phyloP scores from a whole-genome alignment of 1,140 invertebrate species.

The Drosophila guanche region DNA sequence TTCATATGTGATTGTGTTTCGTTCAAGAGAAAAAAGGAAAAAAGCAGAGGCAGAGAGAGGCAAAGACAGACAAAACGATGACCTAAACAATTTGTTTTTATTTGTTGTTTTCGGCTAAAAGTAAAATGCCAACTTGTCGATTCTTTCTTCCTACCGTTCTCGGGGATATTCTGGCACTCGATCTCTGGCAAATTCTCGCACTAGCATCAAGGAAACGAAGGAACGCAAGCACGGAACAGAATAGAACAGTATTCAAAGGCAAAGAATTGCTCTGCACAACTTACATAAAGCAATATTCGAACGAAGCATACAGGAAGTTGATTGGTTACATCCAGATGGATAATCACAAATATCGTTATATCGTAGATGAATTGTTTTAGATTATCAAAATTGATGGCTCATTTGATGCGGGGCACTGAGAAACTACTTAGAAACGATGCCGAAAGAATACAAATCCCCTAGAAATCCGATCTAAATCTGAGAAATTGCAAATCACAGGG shows the following conservation, averaged over 20 bases:
- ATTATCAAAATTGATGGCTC: not conserved
- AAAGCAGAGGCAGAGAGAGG: not conserved
- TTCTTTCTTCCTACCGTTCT: slow-evolving; percentile 29
- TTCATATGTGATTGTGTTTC: not conserved
- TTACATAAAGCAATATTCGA: slow-evolving; percentile 42
- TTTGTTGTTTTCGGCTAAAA: slow-evolving; percentile 70
- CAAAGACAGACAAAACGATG: slow-evolving; percentile 48
- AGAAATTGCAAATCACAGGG: too few species aligned
- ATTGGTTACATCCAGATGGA: slow-evolving; percentile 18
- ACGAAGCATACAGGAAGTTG: slow-evolving; percentile 42
- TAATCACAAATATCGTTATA: not conserved
- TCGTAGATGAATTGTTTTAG: too few species aligned
- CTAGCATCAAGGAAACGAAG: slow-evolving; percentile 46
- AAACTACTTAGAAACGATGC: too few species aligned
- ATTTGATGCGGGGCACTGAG: too few species aligned
- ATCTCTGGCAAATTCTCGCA: slow-evolving; percentile 46
- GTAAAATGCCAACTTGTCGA: slow-evolving; percentile 75
- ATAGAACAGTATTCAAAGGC: slow-evolving; percentile 48
- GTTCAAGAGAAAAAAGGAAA: slow-evolving; percentile 5
- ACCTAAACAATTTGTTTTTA: slow-evolving; percentile 77
- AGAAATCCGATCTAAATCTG: too few species aligned
- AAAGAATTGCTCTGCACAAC: slow-evolving; percentile 33
- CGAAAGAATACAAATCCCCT: too few species aligned
- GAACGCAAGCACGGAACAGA: slow-evolving; percentile 1
- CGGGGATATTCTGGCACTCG: slow-evolving; percentile 20